A percentile compares a stretch with the other conserved stretches of the same genome.
Conservation (phyloP, 2,113 vertebrate genomes). For the Melanostigma gelatinosum region DNA sequence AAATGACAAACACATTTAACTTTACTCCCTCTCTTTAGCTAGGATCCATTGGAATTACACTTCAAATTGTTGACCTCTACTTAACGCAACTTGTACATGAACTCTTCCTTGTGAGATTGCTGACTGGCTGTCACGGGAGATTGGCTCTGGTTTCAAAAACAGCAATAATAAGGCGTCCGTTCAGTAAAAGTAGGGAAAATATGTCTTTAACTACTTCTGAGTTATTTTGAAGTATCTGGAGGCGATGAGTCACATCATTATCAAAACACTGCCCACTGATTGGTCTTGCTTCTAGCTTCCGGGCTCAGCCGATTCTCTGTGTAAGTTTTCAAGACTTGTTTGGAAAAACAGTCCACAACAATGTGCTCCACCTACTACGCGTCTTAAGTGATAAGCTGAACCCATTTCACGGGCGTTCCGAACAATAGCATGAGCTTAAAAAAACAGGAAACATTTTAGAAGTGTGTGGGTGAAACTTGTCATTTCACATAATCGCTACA, state of each 20-base stretch:
- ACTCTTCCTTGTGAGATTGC: neutral
- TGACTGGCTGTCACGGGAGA: constrained; percentile 12
- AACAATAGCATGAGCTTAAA: neutral
- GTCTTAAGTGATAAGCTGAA: constrained; percentile 7
- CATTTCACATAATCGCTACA: constrained; percentile 1
- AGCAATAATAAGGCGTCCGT: constrained; percentile 2
- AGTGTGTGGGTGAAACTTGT: neutral
- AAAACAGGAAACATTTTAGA: neutral
- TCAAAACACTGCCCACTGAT: constrained; percentile 26
- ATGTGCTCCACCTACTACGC: neutral
- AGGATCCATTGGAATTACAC: constrained; percentile 23
- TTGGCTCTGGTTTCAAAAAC: constrained; percentile 25
- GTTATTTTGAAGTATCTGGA: neutral
- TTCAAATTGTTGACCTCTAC: neutral
- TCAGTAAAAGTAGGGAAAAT: neutral
- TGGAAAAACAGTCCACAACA: neutral
- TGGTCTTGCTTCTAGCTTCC: constrained; percentile 1
- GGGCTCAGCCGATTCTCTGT: neutral
- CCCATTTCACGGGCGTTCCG: constrained; percentile 5
- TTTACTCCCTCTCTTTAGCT: constrained; percentile 1
- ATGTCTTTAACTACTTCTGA: neutral
- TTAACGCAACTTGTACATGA: constrained; percentile 26
- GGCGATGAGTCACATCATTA: constrained; percentile 50
- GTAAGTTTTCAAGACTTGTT: constrained; percentile 18
- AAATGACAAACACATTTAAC: constrained; percentile 9